Evolutionary conservation across 1,140 invertebrate genomes (phyloP), one percentile per base, ranked within the genome.

Genomic region (Apocrypta bakeri): DNA sequence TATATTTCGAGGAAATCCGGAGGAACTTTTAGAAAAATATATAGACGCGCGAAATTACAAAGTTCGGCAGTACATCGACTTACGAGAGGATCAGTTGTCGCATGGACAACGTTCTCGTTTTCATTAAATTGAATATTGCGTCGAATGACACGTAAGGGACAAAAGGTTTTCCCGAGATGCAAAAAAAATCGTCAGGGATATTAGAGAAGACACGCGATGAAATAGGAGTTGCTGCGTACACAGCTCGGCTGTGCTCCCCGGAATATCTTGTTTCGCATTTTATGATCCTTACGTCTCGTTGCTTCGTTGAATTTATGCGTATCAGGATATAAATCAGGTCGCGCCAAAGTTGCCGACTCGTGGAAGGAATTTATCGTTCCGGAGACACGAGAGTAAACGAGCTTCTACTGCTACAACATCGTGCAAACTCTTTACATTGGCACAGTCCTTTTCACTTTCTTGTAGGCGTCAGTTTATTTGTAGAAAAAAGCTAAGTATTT

Each of bases 371-470:
- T 56, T 56, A 56, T 56, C 48, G 48, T 80, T 79, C 79, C 77
- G 75, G 72, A 74, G 66, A 69, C 66, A 63, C 78, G 21, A 24
- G n/a, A 29, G 69, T 64, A 76, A 86, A 83, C 82, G 82, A 83
- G 85, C 83, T 83, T 84, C 82, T 63, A 75, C 75, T 42, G 66
- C 33, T 33, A 33, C 79, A n/a, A n/a, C n/a, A n/a, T 78, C 27
- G 63, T 12, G 40, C 40, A n/a, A n/a, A n/a, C n/a, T n/a, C n/a
- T 56, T 3, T 56, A 56, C 17, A 56, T 56, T 56, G 17, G 48
- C 48, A 6, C 48, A n/a, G 48, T 21, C 81, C 83, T 84, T 86
- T 84, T 84, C 83, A 85, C 71, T 85, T 85, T 83, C 74, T 79
- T 56, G 17, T 21, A 56, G 21, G 17, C 48, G 17, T 17, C 48